Evolutionary conservation across 35 echinoderm and acorn worm genomes (phyloP), one percentile per base, ranked within the genome.

Genomic region (Heliocidaris tuberculata): DNA sequence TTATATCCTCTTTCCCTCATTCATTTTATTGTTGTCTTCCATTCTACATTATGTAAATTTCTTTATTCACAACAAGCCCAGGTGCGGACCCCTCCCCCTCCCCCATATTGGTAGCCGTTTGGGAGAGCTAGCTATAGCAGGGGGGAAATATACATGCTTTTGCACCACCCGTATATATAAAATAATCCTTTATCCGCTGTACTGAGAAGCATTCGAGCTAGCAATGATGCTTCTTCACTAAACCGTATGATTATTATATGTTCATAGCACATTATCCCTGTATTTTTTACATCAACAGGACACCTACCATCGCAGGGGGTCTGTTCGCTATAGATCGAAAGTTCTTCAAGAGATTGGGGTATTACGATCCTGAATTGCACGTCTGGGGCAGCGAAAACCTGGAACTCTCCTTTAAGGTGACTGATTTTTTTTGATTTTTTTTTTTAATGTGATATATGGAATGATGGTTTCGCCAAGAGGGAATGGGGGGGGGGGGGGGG

Each of bases 381-480:
- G 95, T 98, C 85, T 98, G 97, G 97, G 97, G 97, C 6, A 96
- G 96, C 87, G 97, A 98, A 95, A 98, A 98, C 48, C 93, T 98
- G 93, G 96, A 96, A 92, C 86, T 98, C 11, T 98, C 97, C 52
- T 96, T 98, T 47, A 98, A 98, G 96, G 97, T 98, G 95, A 89
- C 29, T 78, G 4, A 87, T 15, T 7, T 6, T n/a, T 30, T 31
- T 87, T 87, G 27, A 13, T 6, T n/a, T 30, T 31, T 87, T 87
- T 30, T 87, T 85, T 85, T 85, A 19, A 19, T 85, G 15, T 29
- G 70, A 29, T 85, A 85, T 85, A 85, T 16, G n/a, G n/a, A 85
- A 29, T 85, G n/a, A 29, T 29, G 70, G 70, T 85, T 30, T 86
- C 12, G 13, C 21, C 1, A 21, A 19, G 85, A 13, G 21, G 85